These are phyloP conservation scores for Gallinago paraguaiae DNA, from an alignment of 2,113 vertebrate genomes.

Conservation along the genomic window DNA sequence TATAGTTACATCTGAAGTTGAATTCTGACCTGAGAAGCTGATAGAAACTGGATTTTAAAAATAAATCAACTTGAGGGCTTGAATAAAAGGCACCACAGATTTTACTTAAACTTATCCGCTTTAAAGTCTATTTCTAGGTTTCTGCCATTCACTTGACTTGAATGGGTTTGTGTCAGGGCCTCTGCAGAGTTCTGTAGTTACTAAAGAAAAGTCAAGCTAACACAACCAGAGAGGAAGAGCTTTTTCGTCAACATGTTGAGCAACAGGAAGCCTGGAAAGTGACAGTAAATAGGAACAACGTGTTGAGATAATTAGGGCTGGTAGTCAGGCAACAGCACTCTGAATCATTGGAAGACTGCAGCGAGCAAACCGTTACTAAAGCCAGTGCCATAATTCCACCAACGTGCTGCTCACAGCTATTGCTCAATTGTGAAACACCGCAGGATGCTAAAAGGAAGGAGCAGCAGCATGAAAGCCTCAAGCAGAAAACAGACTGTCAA, in stretches of 20 bases:
- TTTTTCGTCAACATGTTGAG: constrained; percentile 30
- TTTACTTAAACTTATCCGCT: not conserved
- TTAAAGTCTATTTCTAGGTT: not conserved
- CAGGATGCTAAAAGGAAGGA: constrained; percentile 28
- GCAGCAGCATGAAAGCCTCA: constrained; percentile 41
- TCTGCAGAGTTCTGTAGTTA: not conserved
- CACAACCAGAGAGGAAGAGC: constrained; percentile 34
- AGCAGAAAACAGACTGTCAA: constrained; percentile 6
- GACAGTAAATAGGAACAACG: constrained; percentile 70
- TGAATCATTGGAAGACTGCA: constrained; percentile 50
- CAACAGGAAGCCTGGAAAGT: constrained; percentile 68
- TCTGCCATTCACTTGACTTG: not conserved
- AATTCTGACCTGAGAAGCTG: not conserved
- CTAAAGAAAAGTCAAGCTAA: constrained; percentile 24
- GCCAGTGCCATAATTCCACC: constrained; percentile 20
- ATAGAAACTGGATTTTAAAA: not conserved
- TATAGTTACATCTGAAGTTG: not conserved
- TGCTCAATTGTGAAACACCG: constrained; percentile 57
- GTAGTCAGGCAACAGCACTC: constrained; percentile 66
- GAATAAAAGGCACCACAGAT: not conserved
- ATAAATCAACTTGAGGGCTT: not conserved
- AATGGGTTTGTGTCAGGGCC: not conserved
- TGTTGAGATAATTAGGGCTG: constrained; percentile 63
- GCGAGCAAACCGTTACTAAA: constrained; percentile 44
- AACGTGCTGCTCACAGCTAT: constrained; percentile 30